Base-by-base conservation (phyloP, 35 echinoderm and acorn worm genomes). In the Ophioderma brevispina region DNA sequence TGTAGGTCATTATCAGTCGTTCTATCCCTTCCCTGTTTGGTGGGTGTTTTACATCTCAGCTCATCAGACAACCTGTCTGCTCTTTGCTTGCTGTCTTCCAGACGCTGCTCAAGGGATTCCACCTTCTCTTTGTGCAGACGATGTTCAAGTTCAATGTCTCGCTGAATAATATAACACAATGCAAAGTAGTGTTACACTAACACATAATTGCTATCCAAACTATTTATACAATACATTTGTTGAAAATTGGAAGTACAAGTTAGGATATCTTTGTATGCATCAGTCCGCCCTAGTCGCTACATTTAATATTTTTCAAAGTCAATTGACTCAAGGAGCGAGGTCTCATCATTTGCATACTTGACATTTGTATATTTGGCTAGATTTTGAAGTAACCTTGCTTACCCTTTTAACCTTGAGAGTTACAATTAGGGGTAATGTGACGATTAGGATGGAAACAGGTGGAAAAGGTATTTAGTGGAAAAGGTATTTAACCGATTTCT, bases 71-170 rank as follows among this genome's bases (percentile, higher is more conserved):
- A 25, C 39, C 32, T 33, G 4, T 91, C 82, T 33, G 77, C 40
- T 13, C n/a, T 76, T 31, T 37, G 82, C 76, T 89, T 94, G 79
- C 39, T 86, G 38, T 98, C 96, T 30, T 91, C 87, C n/a, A 92
- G 82, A 63, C 94, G 79, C 18, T 89, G 80, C 32, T 98, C 92
- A 55, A 94, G 82, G 10, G 92, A 75, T 23, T 81, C 46, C 18
- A 94, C 89, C 87, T 94, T 92, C 87, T 98, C 92, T 41, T 85
- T 91, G 87, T 90, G 83, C 19, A 98, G 59, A 34, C 94, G 89
- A 49, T 87, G 81, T 36, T 98, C 96, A 40, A 98, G 80, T 49
- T 94, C 83, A 15, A 52, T 39, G 32, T 98, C 96, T 63, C 90
- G 70, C 96, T 98, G 87, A n/a, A n/a, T n/a, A n/a, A n/a, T n/a